Conservation (phyloP, 2,113 vertebrate genomes). For the Pungitius pungitius region DNA sequence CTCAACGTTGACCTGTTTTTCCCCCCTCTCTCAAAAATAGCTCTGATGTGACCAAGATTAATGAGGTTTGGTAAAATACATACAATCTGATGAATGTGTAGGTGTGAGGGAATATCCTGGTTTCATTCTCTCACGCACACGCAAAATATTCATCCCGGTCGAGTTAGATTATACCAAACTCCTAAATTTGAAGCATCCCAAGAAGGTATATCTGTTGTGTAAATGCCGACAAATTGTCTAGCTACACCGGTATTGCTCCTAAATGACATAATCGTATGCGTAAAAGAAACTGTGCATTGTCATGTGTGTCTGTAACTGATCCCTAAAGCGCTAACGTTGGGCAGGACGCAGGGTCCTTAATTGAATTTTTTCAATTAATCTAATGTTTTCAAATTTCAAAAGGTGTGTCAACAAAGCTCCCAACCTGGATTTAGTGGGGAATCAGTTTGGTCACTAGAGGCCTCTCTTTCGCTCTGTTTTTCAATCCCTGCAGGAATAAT, state of each 20-base stretch:
- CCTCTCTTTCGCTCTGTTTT: constrained; percentile 54
- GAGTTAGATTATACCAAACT: constrained; percentile 12
- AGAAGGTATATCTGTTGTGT: neutral
- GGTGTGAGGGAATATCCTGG: constrained; percentile 66
- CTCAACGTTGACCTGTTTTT: constrained; percentile 80
- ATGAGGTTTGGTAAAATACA: constrained; percentile 66
- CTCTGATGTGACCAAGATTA: constrained; percentile 82
- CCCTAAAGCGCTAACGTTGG: neutral
- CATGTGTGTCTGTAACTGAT: neutral
- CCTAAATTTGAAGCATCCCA: constrained; percentile 11
- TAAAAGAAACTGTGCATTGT: neutral
- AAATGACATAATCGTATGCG: neutral
- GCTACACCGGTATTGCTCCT: neutral
- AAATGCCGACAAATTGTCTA: neutral
- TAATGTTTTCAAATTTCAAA: no score
- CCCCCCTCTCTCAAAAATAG: constrained; percentile 79
- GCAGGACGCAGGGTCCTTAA: neutral
- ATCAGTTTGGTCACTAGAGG: constrained; percentile 60
- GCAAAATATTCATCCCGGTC: constrained; percentile 26
- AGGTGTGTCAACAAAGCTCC: neutral
- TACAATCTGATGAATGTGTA: constrained; percentile 63
- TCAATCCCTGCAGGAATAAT: neutral
- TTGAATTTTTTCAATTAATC: no score
- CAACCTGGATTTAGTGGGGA: neutral
- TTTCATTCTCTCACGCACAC: constrained; percentile 42